These are phyloP conservation scores for Australoheros facetus DNA, from an alignment of 2,797 vertebrate species.

Conservation along the genomic window DNA sequence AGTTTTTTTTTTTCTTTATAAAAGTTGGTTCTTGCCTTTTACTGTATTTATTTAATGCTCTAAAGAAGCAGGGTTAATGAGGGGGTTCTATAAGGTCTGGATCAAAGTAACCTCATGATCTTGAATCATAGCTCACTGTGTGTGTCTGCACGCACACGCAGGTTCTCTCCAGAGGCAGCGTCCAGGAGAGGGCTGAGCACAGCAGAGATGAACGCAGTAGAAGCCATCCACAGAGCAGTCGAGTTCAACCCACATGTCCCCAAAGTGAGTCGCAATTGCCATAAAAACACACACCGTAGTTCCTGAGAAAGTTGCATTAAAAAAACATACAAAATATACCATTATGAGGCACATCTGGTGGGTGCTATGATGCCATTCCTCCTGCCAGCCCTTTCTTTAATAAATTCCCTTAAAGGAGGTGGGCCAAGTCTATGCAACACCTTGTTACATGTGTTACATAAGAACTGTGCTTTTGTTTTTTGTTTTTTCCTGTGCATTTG, in stretches of 20 bases:
- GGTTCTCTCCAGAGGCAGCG: slow-evolving; percentile 97
- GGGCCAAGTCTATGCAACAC: neutral
- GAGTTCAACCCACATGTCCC: slow-evolving; percentile 99
- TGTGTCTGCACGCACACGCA: slow-evolving; percentile 48
- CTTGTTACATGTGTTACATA: neutral
- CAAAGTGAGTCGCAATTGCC: slow-evolving; percentile 83
- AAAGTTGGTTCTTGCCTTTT: neutral
- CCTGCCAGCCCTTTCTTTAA: neutral
- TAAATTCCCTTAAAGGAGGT: neutral
- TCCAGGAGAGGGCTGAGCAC: slow-evolving; percentile 96
- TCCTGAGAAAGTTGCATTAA: neutral
- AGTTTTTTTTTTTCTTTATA: no score
- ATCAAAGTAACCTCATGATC: neutral
- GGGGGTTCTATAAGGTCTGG: neutral
- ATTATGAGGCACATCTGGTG: neutral
- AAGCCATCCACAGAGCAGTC: slow-evolving; percentile 99
- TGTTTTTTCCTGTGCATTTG: no score
- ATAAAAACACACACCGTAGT: neutral
- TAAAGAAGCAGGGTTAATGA: neutral
- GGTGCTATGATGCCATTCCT: neutral
- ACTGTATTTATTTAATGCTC: neutral
- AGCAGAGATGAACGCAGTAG: slow-evolving; percentile 98
- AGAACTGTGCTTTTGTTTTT: neutral
- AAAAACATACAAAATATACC: no score
- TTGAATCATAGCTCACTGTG: neutral